Conservation (phyloP, 2,797 vertebrate species). For the Argya squamiceps region DNA sequence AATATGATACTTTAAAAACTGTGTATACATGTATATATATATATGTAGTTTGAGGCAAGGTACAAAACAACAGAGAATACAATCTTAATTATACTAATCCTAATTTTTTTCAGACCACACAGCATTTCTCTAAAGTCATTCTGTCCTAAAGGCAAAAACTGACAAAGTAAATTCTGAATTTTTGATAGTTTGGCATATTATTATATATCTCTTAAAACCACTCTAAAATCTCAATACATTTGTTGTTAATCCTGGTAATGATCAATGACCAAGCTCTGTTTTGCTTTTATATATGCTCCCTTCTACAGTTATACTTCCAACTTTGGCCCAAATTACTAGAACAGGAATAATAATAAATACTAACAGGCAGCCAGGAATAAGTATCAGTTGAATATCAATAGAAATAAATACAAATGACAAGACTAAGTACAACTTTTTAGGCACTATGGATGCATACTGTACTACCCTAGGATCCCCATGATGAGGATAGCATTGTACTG, state of each 20-base stretch:
- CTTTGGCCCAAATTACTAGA: not conserved
- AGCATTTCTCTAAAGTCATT: not conserved
- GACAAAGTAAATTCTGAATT: not conserved
- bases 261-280: not conserved
- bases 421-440: not conserved
- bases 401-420: not conserved
- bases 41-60: not conserved
- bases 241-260: not conserved
- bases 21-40: accelerated
- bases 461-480: not conserved
- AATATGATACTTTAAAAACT: not conserved
- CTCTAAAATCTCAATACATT: not conserved
- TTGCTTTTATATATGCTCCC: not conserved
- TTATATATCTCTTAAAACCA: not conserved
- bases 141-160: not conserved
- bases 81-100: not conserved
- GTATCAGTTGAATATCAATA: not conserved
- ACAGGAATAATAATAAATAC: not conserved
- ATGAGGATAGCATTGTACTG: not conserved
- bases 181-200: not conserved
- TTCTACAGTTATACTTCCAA: not conserved
- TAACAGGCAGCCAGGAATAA: not conserved
- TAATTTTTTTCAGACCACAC: not conserved
- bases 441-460: not conserved
- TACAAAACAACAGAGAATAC: not conserved